A percentile compares a stretch with the other conserved stretches of the same genome.
Conservation (phyloP, 1,140 invertebrate genomes). For the Cyclina sinensis region DNA sequence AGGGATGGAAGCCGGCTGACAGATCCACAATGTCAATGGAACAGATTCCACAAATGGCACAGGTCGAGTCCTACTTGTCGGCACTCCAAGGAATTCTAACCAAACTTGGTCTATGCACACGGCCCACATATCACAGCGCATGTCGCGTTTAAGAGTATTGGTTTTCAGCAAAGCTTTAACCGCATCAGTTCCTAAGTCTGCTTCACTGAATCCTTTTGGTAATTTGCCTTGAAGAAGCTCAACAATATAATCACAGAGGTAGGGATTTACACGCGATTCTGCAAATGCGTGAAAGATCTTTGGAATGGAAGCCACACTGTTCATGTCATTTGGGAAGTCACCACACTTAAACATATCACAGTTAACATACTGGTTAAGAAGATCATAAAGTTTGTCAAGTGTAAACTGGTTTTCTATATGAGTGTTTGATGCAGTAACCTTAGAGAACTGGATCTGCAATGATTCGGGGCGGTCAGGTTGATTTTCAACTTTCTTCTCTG, state of each 20-base stretch:
- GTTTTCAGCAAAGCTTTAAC: slow-evolving; percentile 91
- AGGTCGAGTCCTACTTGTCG: slow-evolving; percentile 89
- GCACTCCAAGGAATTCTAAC: slow-evolving; percentile 96
- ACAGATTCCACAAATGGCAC: slow-evolving; percentile 96
- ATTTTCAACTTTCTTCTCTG: slow-evolving; percentile 90
- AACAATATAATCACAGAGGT: slow-evolving; percentile 70
- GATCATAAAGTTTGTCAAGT: slow-evolving; percentile 91
- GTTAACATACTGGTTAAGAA: slow-evolving; percentile 91
- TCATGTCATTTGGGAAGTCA: slow-evolving; percentile 91
- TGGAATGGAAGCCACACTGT: slow-evolving; percentile 91
- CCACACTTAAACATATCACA: slow-evolving; percentile 91
- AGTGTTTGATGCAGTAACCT: slow-evolving; percentile 93
- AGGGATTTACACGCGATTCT: slow-evolving; percentile 72
- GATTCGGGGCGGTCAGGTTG: slow-evolving; percentile 93
- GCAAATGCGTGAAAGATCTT: slow-evolving; percentile 87
- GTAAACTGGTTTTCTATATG: slow-evolving; percentile 90
- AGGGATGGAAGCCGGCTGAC: slow-evolving; percentile 42
- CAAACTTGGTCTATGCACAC: slow-evolving; percentile 95
- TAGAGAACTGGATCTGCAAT: slow-evolving; percentile 93
- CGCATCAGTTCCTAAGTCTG: slow-evolving; percentile 59
- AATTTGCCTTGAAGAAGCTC: slow-evolving; percentile 53
- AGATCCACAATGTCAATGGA: slow-evolving; percentile 93
- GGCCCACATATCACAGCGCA: slow-evolving; percentile 94
- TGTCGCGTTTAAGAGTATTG: slow-evolving; percentile 87
- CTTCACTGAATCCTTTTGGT: slow-evolving; percentile 51